phyloP scores from a whole-genome alignment of 1,140 invertebrate species.

The Heliconius melpomene region DNA sequence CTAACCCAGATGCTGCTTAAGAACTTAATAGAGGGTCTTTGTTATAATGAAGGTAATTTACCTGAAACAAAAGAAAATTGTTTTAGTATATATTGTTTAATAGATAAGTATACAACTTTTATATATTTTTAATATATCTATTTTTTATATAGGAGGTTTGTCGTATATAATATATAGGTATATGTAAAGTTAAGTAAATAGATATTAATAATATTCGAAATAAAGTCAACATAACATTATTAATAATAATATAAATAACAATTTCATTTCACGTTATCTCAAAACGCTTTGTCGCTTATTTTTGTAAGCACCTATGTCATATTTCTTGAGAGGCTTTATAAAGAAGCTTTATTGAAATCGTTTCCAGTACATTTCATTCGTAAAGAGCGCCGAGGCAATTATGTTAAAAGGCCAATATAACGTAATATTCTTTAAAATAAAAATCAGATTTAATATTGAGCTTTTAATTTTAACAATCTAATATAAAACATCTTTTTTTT shows the following conservation, averaged over 20 bases:
- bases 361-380: slow-evolving; percentile 1
- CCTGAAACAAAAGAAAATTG: slow-evolving; percentile 31
- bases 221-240: too few species aligned
- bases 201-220: too few species aligned
- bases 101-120: too few species aligned
- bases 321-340: slow-evolving; percentile 4
- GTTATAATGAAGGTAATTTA: slow-evolving; percentile 16
- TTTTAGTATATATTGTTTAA: background rate
- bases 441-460: background rate
- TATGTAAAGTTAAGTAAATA: too few species aligned
- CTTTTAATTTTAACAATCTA: background rate
- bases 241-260: too few species aligned
- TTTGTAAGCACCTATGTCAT: background rate
- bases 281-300: background rate
- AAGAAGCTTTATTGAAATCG: slow-evolving; percentile 2
- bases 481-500: too few species aligned
- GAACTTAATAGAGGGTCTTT: background rate
- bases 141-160: too few species aligned
- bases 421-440: background rate
- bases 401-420: background rate
- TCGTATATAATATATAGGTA: too few species aligned
- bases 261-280: background rate
- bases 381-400: background rate
- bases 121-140: too few species aligned
- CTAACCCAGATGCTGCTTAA: background rate